Evolutionary conservation across 2,797 vertebrate species (phyloP), one percentile per base, ranked within the genome.

Genomic region (Esox masquinongy): DNA sequence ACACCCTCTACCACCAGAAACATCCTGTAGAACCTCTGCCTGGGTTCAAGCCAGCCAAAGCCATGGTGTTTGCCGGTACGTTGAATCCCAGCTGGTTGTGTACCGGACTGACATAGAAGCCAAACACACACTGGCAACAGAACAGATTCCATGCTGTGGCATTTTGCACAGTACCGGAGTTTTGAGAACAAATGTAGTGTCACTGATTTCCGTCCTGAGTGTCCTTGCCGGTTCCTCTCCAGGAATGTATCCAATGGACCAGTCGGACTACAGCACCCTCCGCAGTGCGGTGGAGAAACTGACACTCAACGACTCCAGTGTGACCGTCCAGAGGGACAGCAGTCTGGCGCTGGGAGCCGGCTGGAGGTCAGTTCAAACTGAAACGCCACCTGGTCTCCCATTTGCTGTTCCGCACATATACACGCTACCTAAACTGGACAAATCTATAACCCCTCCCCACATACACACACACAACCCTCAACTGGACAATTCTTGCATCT

Each of bases 51-150:
- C 96, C 96, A 34, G 97, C 93, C 78, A 99, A 98, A 88, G 92
- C 97, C 86, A 99, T 99, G 98, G 98, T 99, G 77, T 99, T 99
- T 88, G 98, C 98, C 92, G 98, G 98, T 99, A 91, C 91, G 24
- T n/a, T 26, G 26, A 63, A 11, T 43, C 2, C 9, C 9, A 43
- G 5, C 39, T 9, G 39, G 39, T 43, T 9, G 9, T 43, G 39
- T 43, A 43, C 39, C 39, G 9, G 39, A 9, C 39, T 6, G 39
- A 43, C 39, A 43, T 43, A 39, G 2, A 43, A 6, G 5, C 5
- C 5, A 43, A 43, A 1, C 39, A 43, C 5, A 43, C 5, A 43
- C 39, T 43, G 39, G 39, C 9, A 43, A 43, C 9, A 43, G 5
- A 2, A 43, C 2, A 43, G 39, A 43, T 6, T 43, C 39, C 39